Evolutionary conservation across 30 jellyfish, hydroid and myxozoan species (phyloP), one percentile per base, ranked within the genome.

Genomic region (Cassiopea andromeda): DNA sequence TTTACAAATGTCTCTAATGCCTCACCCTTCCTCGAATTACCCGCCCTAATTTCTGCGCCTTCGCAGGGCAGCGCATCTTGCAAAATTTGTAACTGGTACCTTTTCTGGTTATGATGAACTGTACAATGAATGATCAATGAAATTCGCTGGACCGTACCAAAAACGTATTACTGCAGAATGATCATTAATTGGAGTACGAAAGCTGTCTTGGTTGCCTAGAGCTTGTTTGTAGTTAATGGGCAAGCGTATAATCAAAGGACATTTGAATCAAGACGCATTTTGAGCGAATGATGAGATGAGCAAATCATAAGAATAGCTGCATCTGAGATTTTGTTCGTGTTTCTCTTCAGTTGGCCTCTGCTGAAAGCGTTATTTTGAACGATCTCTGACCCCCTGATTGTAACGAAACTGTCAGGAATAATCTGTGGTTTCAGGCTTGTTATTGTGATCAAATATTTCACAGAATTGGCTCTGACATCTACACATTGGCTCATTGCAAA

Each of bases 71-170:
- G 38, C 15, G 68, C 68, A 4, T 9, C 15, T 64, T 64, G 73
- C 43, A 9, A 27, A 17, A 14, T 70, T 6, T 14, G 0, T 12
- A 10, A 70, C 79, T 70, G 79, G 79, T 70, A 38, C 15, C 27
- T 4, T 19, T 70, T 70, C 6, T 38, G 79, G 57, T 70, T 54
- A 43, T 8, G 79, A 7, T 70, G 54, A 12, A 27, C 54, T 27
- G 79, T 70, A 70, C 79, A 70, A 70, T 70, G 79, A 70, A 70
- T 18, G 54, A 54, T 70, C 79, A 70, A 70, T 70, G 79, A 70
- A 70, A 19, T 19, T 19, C 79, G 54, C 5, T 54, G 79, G 54
- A 12, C 57, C 79, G 15, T 70, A 19, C n/a, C 79, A 8, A 8
- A 10, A 70, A 16, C n/a, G 54, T 19, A 19, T 3, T 15, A 3